Evolutionary conservation across 2,888 invertebrate genomes (phyloP), one percentile per base, ranked within the genome.

Genomic region (Copidosoma aretas): DNA sequence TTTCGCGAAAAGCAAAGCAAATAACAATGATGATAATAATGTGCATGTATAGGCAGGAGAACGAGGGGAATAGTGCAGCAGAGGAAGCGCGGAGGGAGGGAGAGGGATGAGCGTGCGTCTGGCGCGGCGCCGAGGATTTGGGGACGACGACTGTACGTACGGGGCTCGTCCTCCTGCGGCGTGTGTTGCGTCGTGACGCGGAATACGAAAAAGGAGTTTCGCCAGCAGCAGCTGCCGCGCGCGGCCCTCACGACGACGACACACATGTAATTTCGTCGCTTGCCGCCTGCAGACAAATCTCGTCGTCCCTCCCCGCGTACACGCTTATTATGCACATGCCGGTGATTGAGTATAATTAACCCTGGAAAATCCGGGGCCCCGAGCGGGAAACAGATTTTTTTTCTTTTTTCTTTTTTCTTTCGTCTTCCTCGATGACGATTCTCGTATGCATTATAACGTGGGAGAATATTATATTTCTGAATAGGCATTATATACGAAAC

Each of bases 131-230:
- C 46, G 46, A 46, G 43, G 65, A 65, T 65, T 65, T 39, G 17
- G 15, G 15, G 24, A 10, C n/a, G 24, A 51, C 19, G 49, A 24
- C 25, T 10, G 51, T 1, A 19, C 2, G 51, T 4, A 17, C 15
- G 56, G 15, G 0, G n/a, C n/a, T n/a, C n/a, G n/a, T n/a, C n/a
- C n/a, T n/a, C n/a, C n/a, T n/a, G n/a, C n/a, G n/a, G n/a, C 1
- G 59, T 22, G 19, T 10, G 21, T 19, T n/a, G 25, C 14, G 25
- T 41, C 67, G 67, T 67, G 67, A 57, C 67, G 56, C 10, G 49
- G 67, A 67, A 67, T 67, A 52, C 61, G 61, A 67, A 57, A 57
- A 17, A 39, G 19, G 46, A 60, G 66, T 66, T 66, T 64, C 21
- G 46, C 19, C 15, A 14, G 51, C 51, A 39, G 67, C 67, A 67